Base-by-base conservation (phyloP, 1,140 invertebrate species). In the Sitodiplosis mosellana region DNA sequence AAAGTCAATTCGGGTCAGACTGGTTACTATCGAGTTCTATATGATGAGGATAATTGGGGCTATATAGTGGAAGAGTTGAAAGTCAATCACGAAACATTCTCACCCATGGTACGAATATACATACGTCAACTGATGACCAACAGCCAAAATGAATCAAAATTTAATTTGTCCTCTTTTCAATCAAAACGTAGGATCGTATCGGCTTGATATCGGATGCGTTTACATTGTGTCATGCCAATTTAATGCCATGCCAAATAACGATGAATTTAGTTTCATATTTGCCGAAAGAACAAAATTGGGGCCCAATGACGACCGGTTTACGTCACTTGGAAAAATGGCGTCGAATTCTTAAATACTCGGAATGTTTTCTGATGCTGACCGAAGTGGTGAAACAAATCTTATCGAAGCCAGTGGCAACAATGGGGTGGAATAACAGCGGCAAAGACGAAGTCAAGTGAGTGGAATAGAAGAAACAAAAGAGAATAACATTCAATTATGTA, bases 11-110 rank as follows among this genome's bases (percentile, higher is more conserved):
- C 82, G n/a, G 83, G 87, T 56, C 81, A 87, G 62, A 78, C 76
- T 15, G 87, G 88, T 1, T 89, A 88, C 57, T 92, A 89, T 61
- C 70, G 88, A 19, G 87, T 91, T 0, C 80, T 82, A 49, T 93
- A 92, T 61, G 81, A 87, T 27, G 70, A 77, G 2, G 70, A 75
- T 0, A 80, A 80, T 63, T 92, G 87, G 87, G 61, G 71, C 0
- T 67, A 70, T 7, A 68, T 92, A 14, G 83, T 85, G 36, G 57
- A 72, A 11, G 73, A 80, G 18, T 66, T 92, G 3, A 64, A 73
- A 33, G 72, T 64, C 0, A 76, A 88, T 61, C 81, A 83, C 46
- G 73, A 67, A 2, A 70, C 71, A 34, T 77, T 86, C 53, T 77
- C 70, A 53, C 68, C 80, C 11, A 56, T 62, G 55, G 61, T 63